Evolutionary conservation across 1,140 invertebrate genomes (phyloP).

Genomic region (Panagrolaimus sp.): DNA sequence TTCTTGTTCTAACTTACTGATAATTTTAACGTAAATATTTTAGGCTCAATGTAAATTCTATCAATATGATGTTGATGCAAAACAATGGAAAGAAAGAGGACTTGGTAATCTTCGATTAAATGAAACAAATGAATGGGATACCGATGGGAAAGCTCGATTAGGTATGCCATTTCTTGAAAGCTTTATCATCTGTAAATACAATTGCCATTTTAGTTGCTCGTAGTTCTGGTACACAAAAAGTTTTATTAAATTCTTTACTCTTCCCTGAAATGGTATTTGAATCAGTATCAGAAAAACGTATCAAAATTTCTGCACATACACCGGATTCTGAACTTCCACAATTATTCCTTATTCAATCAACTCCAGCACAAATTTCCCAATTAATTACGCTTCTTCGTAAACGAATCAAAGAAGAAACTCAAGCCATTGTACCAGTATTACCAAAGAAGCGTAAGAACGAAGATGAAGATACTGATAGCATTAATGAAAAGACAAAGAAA

Average conservation of each 20-base stretch:
- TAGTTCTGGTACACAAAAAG: slow-evolving; percentile 40
- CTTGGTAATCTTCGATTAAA: slow-evolving; percentile 32
- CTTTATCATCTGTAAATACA: too few relatives aligned
- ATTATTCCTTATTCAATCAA: slow-evolving; percentile 24
- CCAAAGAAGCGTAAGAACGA: background rate
- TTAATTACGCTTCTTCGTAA: background rate
- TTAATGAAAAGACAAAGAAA: background rate
- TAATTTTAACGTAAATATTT: slow-evolving; percentile 14
- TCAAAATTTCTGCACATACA: slow-evolving; percentile 36
- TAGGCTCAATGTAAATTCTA: slow-evolving; percentile 42
- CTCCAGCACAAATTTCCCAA: background rate
- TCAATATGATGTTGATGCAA: slow-evolving; percentile 34
- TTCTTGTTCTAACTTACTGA: slow-evolving; percentile 7
- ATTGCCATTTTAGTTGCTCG: slow-evolving; percentile 30
- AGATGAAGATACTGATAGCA: background rate
- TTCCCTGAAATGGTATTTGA: slow-evolving; percentile 45
- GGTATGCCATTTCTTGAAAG: too few relatives aligned
- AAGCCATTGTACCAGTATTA: background rate
- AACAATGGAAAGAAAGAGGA: slow-evolving; percentile 40
- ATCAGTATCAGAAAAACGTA: slow-evolving; percentile 38
- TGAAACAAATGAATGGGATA: slow-evolving; percentile 22
- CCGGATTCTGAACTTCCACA: slow-evolving; percentile 39
- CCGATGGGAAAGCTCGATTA: slow-evolving; percentile 23
- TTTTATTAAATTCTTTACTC: slow-evolving; percentile 41
- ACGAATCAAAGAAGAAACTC: slow-evolving; percentile 1